phyloP scores from a whole-genome alignment of 2,888 invertebrate genomes.

The Nemotelus nigrinus region DNA sequence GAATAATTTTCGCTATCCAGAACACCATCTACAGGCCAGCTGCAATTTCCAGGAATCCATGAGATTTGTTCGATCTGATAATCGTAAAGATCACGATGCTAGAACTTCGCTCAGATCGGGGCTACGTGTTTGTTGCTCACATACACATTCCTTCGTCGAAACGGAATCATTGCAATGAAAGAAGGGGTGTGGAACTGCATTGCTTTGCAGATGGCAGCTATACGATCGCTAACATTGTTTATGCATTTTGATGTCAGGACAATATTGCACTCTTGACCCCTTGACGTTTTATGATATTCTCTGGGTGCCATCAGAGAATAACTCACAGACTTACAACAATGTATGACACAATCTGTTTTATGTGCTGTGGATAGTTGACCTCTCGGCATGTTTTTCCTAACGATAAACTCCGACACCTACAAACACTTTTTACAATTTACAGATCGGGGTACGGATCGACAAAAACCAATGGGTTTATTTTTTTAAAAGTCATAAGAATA shows the following conservation, averaged over 20 bases:
- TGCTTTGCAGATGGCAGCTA: background rate
- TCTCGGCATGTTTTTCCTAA: no score
- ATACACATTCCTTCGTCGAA: conserved; percentile 15
- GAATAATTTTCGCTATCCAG: background rate
- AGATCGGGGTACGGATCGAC: no score
- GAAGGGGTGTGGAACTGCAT: background rate
- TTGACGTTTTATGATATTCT: conserved; percentile 16
- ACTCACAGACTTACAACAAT: conserved; percentile 18
- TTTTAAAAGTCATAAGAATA: no score
- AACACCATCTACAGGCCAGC: conserved; percentile 16
- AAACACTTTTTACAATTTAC: no score
- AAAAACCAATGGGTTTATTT: no score
- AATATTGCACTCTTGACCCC: conserved; percentile 10
- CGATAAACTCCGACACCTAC: no score
- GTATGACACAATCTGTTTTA: no score
- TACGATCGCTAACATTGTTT: conserved; percentile 10
- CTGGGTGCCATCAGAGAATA: conserved; percentile 22
- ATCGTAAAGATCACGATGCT: conserved; percentile 25
- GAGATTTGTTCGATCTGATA: conserved; percentile 39
- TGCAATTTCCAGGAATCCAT: conserved; percentile 31
- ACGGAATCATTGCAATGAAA: background rate
- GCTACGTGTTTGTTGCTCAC: background rate
- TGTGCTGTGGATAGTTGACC: no score
- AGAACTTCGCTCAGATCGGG: background rate
- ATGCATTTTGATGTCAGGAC: conserved; percentile 10